Evolutionary conservation across 2,888 invertebrate species (phyloP), one percentile per base, ranked within the genome.

Genomic region (Apoda limacodes): DNA sequence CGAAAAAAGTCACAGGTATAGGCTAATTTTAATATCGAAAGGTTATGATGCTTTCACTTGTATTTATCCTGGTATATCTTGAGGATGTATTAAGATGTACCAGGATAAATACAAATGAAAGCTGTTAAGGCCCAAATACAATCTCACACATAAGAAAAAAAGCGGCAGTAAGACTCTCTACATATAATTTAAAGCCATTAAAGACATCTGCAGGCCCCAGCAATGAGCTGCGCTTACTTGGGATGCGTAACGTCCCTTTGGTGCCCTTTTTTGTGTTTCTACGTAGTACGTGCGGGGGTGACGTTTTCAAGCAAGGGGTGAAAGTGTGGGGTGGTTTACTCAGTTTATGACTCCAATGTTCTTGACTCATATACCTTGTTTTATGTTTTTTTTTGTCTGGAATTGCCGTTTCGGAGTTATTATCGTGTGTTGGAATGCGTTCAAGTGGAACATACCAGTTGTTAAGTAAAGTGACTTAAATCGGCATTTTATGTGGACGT

Each of bases 141-240:
- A n/a, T n/a, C n/a, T n/a, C n/a, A n/a, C n/a, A n/a, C n/a, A 17
- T 25, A 32, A 42, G 48, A 49, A 43, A 42, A 50, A 50, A 55
- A 62, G 50, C 49, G 60, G 69, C 70, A 70, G 65, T 72, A 71
- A 74, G 67, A 64, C 74, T 69, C 67, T 74, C 75, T 70, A 69
- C 71, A 70, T 74, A 78, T 75, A 78, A 80, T 78, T 80, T 78
- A 74, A 78, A 74, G 69, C 74, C 76, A 78, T 80, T 78, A 80
- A 74, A 76, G 72, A 74, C 78, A 80, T 80, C 80, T 80, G 78
- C 71, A 74, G 76, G 62, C 66, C 70, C 62, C 57, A 52, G 69
- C 71, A 72, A 72, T 74, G 74, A 74, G 76, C 58, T 62, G 49
- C 60, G 62, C 69, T 71, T 74, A 71, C 74, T 75, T 70, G 68